Evolutionary conservation across 2,888 invertebrate genomes (phyloP).

Genomic region (Dorcus hopei): DNA sequence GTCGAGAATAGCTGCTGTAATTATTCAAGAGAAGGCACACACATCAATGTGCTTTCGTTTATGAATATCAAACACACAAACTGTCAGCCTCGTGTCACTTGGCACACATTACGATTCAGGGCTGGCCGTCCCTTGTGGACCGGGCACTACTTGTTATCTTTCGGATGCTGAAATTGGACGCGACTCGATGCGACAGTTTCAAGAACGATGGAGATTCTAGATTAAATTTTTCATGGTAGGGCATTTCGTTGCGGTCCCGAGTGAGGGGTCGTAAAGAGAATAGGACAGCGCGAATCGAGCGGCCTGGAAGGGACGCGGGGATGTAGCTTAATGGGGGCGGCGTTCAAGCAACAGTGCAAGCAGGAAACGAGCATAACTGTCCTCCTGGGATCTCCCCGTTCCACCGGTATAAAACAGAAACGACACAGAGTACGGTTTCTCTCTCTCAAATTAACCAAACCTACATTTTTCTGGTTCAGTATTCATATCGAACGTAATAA

Average conservation of each 20-base stretch:
- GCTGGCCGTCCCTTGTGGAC: constrained; percentile 27
- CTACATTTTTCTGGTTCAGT: constrained; percentile 12
- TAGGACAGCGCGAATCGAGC: constrained; percentile 26
- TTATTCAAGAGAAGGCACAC: too few species aligned
- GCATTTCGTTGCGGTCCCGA: constrained; percentile 32
- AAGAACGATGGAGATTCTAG: constrained; percentile 35
- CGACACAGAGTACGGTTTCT: constrained; percentile 24
- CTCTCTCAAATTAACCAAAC: constrained; percentile 20
- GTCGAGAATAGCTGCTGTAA: too few species aligned
- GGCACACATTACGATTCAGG: constrained; percentile 32
- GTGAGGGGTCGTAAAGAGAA: constrained; percentile 35
- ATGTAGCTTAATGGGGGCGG: constrained; percentile 27
- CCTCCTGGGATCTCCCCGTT: constrained; percentile 35
- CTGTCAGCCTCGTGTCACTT: constrained; percentile 29
- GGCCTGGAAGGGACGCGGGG: constrained; percentile 27
- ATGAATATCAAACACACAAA: constrained; percentile 9
- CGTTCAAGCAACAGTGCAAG: constrained; percentile 34
- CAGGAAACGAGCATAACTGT: constrained; percentile 33
- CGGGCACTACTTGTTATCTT: constrained; percentile 33
- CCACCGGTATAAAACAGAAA: constrained; percentile 30
- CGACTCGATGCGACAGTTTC: constrained; percentile 38
- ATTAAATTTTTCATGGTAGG: constrained; percentile 45
- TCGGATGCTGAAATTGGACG: constrained; percentile 34
- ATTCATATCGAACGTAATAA: too few species aligned
- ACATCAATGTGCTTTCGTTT: too few species aligned